Evolutionary conservation across 2,888 invertebrate species (phyloP), one percentile per base, ranked within the genome.

Genomic region (Brassicogethes aeneus): DNA sequence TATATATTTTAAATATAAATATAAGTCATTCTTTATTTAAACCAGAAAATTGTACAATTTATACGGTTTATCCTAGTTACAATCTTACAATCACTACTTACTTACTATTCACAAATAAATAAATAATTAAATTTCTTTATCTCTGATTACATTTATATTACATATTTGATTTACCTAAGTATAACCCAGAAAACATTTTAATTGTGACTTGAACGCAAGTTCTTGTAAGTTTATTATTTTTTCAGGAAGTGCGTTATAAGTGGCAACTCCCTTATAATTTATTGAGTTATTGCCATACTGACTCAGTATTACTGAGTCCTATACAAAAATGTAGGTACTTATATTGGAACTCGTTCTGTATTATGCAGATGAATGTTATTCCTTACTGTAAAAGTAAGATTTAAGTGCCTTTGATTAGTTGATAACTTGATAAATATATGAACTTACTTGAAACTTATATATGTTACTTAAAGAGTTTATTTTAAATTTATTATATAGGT

Each of bases 81-180:
- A n/a, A n/a, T n/a, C n/a, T n/a, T n/a, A n/a, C n/a, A n/a, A n/a
- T n/a, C n/a, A n/a, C n/a, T n/a, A n/a, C n/a, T n/a, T n/a, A n/a
- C n/a, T n/a, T n/a, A n/a, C n/a, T n/a, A n/a, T n/a, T n/a, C n/a
- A n/a, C n/a, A n/a, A n/a, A n/a, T n/a, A n/a, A n/a, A n/a, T n/a
- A n/a, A n/a, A n/a, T n/a, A n/a, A n/a, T n/a, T n/a, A n/a, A n/a
- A n/a, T n/a, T n/a, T n/a, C n/a, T n/a, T n/a, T n/a, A n/a, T n/a
- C n/a, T n/a, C n/a, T n/a, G n/a, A n/a, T n/a, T n/a, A n/a, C n/a
- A n/a, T n/a, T n/a, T n/a, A n/a, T n/a, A n/a, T n/a, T n/a, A n/a
- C n/a, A n/a, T 23, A 23, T 23, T 23, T 23, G 23, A 23, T 23
- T 23, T 23, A 23, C 23, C 23, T 23, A 23, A 23, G 23, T n/a